Base-by-base conservation (phyloP, 2,888 invertebrate species). In the Chromoteleia sp. region DNA sequence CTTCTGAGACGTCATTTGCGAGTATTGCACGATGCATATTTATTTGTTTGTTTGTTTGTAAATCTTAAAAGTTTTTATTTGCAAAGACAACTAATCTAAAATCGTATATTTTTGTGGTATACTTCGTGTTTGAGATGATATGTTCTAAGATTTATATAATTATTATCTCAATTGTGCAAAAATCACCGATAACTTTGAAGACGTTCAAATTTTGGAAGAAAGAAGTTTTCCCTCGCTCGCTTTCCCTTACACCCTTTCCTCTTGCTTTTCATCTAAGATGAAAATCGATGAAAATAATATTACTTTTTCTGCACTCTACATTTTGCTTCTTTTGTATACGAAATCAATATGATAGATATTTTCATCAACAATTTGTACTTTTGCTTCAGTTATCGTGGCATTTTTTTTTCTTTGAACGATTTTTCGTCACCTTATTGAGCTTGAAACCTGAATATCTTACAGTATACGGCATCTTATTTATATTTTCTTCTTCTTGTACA, bases 281-380 rank as follows among this genome's bases (percentile, higher is more conserved):
- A 82, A 78, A 50, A 70, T 67, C 39, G 80, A 70, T 65, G 67
- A 67, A 80, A 80, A 76, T 75, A 75, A 79, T 77, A 43, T 41
- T 73, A 63, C 25, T 33, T 29, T 41, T 63, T 52, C 33, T 48
- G 48, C 78, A 7, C 39, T 76, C 48, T 58, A 59, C 50, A 12
- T 76, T 81, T 54, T 54, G 48, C 74, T 83, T n/a, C 70, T 83
- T 77, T 41, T 81, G 80, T 86, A 88, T 88, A 89, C 85, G 86
- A 88, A 89, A 89, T 88, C 88, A 86, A 89, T 89, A 89, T 85
- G 77, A 82, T 82, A 79, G 73, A 81, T 48, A 65, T 63, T 78
- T 81, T 75, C 79, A 85, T 87, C 86, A 88, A 88, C 90, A 90
- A 91, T 92, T 91, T 92, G 91, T 92, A 92, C 91, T 92, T 91